These are phyloP conservation scores for Toxonevra muliebris DNA, from an alignment of 2,888 invertebrate genomes.

Conservation along the genomic window DNA sequence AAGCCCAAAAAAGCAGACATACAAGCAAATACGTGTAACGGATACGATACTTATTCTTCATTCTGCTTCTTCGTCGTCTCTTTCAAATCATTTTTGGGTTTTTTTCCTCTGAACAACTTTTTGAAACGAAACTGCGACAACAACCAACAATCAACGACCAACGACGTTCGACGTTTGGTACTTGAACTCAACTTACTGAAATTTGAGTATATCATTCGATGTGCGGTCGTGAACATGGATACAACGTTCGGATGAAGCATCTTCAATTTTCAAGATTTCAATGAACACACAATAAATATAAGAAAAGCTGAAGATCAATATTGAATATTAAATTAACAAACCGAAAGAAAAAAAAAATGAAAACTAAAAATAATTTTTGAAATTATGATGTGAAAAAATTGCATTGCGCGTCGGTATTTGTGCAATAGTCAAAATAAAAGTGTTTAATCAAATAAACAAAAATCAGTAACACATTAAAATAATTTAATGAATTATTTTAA, in stretches of 20 bases:
- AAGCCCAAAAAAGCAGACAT: slow-evolving; percentile 24
- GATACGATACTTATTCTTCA: slow-evolving; percentile 39
- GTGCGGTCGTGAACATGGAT: slow-evolving; percentile 58
- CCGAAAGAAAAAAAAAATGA: no score
- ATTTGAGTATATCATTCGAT: slow-evolving; percentile 51
- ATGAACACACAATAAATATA: no score
- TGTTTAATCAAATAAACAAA: slow-evolving; percentile 38
- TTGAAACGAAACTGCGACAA: slow-evolving; percentile 3
- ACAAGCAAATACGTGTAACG: slow-evolving; percentile 44
- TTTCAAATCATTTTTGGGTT: background rate
- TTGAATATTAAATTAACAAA: no score
- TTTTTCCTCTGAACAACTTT: background rate
- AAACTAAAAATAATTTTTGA: background rate
- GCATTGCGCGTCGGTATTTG: slow-evolving; percentile 21
- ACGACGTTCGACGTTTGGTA: background rate
- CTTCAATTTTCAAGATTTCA: background rate
- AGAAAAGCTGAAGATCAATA: no score
- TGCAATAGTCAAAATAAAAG: slow-evolving; percentile 41
- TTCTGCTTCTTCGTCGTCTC: slow-evolving; percentile 44
- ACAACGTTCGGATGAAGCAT: slow-evolving; percentile 49
- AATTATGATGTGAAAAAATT: background rate
- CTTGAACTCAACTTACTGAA: slow-evolving; percentile 38
- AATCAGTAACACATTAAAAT: background rate
- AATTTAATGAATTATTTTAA: background rate
- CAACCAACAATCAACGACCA: slow-evolving; percentile 8